Evolutionary conservation across 2,888 invertebrate species (phyloP).

Genomic region (Eubasilissa splendida): DNA sequence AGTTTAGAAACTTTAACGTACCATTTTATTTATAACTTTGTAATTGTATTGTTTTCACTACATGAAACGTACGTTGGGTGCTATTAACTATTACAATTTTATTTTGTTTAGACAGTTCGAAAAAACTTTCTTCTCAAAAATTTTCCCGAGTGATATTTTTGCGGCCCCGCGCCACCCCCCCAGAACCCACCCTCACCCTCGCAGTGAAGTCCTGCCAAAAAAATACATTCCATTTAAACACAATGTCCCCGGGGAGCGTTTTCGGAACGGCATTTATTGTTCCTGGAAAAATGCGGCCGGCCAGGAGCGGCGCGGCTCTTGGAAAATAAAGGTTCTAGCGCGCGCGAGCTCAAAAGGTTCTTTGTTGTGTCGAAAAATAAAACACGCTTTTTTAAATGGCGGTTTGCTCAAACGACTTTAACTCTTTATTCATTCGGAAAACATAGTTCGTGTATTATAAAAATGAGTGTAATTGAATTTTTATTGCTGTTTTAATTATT

Average conservation of each 20-base stretch:
- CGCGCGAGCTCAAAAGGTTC: conserved; percentile 23
- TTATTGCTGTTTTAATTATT: too few relatives aligned
- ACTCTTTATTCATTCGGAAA: conserved; percentile 16
- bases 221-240: conserved; percentile 13
- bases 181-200: background rate
- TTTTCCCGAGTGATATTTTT: background rate
- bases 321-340: background rate
- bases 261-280: conserved; percentile 6
- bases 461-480: too few relatives aligned
- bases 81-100: too few relatives aligned
- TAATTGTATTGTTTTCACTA: too few relatives aligned
- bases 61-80: too few relatives aligned
- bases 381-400: conserved; percentile 19
- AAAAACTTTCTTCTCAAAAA: too few relatives aligned
- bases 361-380: conserved; percentile 28
- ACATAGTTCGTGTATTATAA: background rate
- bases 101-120: too few relatives aligned
- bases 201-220: conserved; percentile 2
- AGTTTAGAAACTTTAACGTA: too few relatives aligned
- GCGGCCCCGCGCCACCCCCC: background rate
- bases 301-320: background rate
- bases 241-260: background rate
- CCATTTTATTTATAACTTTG: too few relatives aligned
- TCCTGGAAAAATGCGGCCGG: background rate
- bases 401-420: conserved; percentile 7